Evolutionary conservation across 2,888 invertebrate genomes (phyloP).

Genomic region (Desoria tigrina): DNA sequence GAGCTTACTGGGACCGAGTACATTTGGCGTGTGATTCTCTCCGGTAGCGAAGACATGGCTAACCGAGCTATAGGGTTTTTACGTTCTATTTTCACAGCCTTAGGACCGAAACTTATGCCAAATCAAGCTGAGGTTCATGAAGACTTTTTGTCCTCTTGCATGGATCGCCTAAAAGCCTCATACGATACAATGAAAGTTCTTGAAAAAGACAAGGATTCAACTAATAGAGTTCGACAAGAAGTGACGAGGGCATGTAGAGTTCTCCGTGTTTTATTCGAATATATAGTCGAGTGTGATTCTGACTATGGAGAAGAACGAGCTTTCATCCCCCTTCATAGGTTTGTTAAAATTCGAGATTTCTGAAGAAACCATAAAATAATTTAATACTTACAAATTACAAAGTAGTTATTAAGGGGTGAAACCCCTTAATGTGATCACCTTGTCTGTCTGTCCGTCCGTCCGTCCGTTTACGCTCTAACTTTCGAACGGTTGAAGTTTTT

Average conservation of each 20-base stretch:
- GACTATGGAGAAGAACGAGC: constrained; percentile 83
- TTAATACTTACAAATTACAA: neutral
- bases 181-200: constrained; percentile 77
- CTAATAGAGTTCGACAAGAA: constrained; percentile 65
- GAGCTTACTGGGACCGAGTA: constrained; percentile 95
- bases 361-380: neutral
- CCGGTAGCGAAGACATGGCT: constrained; percentile 89
- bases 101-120: constrained; percentile 81
- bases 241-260: constrained; percentile 88
- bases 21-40: constrained; percentile 79
- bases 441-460: too few species aligned
- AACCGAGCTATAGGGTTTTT: constrained; percentile 86
- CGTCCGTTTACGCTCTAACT: too few species aligned
- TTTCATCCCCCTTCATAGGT: constrained; percentile 81
- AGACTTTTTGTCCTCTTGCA: constrained; percentile 87
- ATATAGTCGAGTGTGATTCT: constrained; percentile 91
- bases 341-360: constrained; percentile 43
- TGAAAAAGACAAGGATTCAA: constrained; percentile 62
- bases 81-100: constrained; percentile 89
- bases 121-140: constrained; percentile 82
- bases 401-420: too few species aligned
- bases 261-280: constrained; percentile 90
- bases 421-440: too few species aligned
- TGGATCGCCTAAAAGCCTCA: constrained; percentile 81
- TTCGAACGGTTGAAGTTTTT: too few species aligned